phyloP scores from a whole-genome alignment of 2,888 invertebrate species.

The Rotaria sp. region DNA sequence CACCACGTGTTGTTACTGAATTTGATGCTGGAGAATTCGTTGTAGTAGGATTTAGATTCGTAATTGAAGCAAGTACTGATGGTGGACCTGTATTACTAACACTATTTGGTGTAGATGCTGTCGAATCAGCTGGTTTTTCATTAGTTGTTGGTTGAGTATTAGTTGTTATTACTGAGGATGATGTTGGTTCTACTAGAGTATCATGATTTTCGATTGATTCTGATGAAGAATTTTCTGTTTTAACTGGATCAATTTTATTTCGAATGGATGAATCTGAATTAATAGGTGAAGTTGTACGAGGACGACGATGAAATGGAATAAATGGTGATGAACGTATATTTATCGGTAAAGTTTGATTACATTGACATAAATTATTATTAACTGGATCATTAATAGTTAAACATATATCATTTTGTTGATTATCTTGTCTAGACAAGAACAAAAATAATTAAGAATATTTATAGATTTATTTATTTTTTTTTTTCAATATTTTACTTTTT shows the following conservation, averaged over 20 bases:
- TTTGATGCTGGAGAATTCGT: neutral
- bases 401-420: neutral
- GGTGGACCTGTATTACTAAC: neutral
- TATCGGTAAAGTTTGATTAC: neutral
- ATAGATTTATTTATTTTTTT: neutral
- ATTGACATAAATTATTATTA: neutral
- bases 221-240: neutral
- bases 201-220: neutral
- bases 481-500: neutral
- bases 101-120: neutral
- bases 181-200: neutral
- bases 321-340: neutral
- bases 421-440: neutral
- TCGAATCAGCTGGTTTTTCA: neutral
- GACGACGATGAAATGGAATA: constrained; percentile 5
- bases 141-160: neutral
- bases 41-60: neutral
- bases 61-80: neutral
- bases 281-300: neutral
- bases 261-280: neutral
- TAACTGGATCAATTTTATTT: neutral
- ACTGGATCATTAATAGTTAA: neutral
- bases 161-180: neutral
- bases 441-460: no score
- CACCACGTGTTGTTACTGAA: neutral